Evolutionary conservation across 2,888 invertebrate species (phyloP).

Genomic region (Rhabditoides inermis): DNA sequence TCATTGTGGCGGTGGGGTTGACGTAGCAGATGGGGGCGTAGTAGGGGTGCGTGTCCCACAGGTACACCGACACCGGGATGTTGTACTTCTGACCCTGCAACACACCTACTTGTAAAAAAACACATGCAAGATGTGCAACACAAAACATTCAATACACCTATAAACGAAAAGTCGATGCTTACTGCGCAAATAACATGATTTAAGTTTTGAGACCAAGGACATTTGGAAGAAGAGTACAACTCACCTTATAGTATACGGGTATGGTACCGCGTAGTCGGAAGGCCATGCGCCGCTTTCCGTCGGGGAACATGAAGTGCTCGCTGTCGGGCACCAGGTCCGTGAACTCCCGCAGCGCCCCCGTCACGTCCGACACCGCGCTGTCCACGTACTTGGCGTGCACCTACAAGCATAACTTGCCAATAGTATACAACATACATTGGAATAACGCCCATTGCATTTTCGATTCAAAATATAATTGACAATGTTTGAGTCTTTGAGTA

Average conservation of each 20-base stretch:
- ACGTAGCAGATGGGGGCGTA: conserved; percentile 83
- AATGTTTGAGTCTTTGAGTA: too few species aligned
- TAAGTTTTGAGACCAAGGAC: too few species aligned
- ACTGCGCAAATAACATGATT: too few species aligned
- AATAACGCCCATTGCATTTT: too few species aligned
- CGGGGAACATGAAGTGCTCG: conserved; percentile 41
- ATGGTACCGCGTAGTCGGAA: conserved; percentile 57
- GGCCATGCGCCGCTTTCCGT: conserved; percentile 53
- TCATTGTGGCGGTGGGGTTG: conserved; percentile 82
- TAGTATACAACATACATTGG: too few species aligned
- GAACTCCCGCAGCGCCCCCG: conserved; percentile 38
- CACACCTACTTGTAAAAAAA: too few species aligned
- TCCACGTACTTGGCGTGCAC: conserved; percentile 33
- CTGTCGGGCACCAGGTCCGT: conserved; percentile 33
- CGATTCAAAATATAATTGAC: too few species aligned
- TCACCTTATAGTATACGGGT: conserved; percentile 57
- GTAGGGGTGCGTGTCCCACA: conserved; percentile 92
- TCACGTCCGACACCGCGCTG: conserved; percentile 40
- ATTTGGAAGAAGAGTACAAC: background rate
- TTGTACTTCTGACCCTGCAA: conserved; percentile 71
- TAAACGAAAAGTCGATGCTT: too few species aligned
- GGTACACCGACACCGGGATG: conserved; percentile 90
- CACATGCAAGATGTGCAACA: too few species aligned
- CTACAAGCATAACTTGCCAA: too few species aligned
- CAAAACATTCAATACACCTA: too few species aligned